Conservation (phyloP, 1,140 invertebrate genomes). For the Oedothorax gibbosus region DNA sequence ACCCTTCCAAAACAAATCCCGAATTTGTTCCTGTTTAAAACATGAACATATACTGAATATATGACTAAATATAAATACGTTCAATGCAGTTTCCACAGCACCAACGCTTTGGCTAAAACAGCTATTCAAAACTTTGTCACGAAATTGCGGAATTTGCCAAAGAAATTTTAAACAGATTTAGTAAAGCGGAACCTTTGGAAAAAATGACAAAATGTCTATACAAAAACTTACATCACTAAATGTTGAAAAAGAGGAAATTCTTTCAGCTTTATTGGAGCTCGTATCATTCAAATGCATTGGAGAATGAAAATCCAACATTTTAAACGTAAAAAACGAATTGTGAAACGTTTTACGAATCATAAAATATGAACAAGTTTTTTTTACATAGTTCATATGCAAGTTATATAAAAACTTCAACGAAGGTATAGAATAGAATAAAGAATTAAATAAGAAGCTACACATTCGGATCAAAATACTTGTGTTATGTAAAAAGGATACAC, state of each 20-base stretch:
- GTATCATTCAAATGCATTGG: not conserved
- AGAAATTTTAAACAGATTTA: constrained; percentile 16
- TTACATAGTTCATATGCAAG: not conserved
- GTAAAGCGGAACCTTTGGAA: not conserved
- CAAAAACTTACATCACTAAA: not conserved
- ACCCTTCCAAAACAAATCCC: too few species aligned
- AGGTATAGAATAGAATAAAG: not conserved
- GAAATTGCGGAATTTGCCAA: not conserved
- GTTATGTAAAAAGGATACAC: too few species aligned
- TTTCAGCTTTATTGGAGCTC: not conserved
- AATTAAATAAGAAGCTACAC: too few species aligned
- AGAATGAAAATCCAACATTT: not conserved
- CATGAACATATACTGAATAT: too few species aligned
- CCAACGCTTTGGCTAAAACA: too few species aligned
- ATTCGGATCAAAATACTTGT: too few species aligned
- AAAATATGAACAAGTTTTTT: not conserved
- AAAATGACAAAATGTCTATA: not conserved
- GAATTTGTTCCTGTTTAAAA: too few species aligned
- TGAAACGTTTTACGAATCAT: not conserved
- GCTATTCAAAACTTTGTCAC: constrained; percentile 17
- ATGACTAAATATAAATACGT: too few species aligned
- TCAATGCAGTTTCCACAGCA: too few species aligned
- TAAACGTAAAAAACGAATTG: not conserved
- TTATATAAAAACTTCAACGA: not conserved
- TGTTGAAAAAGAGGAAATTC: not conserved